A percentile compares a stretch with the other conserved stretches of the same genome.
Evolutionary conservation across 1,140 invertebrate genomes (phyloP).

Genomic region (Myzus persicae): DNA sequence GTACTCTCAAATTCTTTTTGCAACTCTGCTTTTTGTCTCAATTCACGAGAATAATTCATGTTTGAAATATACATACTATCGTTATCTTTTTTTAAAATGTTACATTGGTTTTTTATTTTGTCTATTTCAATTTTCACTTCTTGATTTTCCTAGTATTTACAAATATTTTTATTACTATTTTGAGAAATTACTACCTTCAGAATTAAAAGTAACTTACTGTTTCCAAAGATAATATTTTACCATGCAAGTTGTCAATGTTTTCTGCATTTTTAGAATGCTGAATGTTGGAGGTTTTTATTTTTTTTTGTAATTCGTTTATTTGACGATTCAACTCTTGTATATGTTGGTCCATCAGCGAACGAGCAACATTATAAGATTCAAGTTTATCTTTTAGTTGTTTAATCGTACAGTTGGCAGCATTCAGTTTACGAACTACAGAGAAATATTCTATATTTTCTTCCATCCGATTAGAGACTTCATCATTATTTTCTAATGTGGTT

Average conservation of each 20-base stretch:
- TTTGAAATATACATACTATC: constrained; percentile 50
- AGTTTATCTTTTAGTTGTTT: constrained; percentile 41
- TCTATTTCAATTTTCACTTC: constrained; percentile 34
- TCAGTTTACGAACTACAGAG: neutral
- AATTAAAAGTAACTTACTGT: constrained; percentile 17
- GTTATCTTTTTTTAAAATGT: constrained; percentile 51
- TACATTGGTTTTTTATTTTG: constrained; percentile 52
- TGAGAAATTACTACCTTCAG: neutral
- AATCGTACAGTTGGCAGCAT: constrained; percentile 2
- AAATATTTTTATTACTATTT: neutral
- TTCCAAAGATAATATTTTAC: neutral
- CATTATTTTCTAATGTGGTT: neutral
- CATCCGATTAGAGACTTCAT: neutral
- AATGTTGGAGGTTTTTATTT: constrained; percentile 20
- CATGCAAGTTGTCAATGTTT: neutral
- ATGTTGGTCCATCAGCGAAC: constrained; percentile 19
- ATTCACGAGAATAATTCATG: constrained; percentile 55
- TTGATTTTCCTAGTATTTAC: constrained; percentile 16
- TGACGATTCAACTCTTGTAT: constrained; percentile 45
- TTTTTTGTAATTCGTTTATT: constrained; percentile 37
- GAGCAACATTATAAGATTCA: constrained; percentile 28
- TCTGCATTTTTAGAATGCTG: neutral
- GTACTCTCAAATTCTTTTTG: constrained; percentile 55
- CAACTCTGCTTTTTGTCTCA: constrained; percentile 56
- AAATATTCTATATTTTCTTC: neutral